These are phyloP conservation scores for Calosoma granatense DNA, from an alignment of 1,140 invertebrate species.

Conservation along the genomic window DNA sequence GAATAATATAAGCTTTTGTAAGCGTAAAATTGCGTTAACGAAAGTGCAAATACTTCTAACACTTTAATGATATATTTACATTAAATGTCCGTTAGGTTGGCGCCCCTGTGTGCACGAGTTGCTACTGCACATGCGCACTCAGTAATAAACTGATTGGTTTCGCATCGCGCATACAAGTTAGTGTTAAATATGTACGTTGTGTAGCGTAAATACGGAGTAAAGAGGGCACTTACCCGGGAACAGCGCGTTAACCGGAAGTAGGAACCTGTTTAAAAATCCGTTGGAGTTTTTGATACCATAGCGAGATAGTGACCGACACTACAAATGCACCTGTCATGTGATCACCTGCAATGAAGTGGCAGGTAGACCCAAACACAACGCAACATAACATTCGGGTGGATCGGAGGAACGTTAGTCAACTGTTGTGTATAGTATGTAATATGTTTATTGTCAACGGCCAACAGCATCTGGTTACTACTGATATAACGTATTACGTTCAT, in stretches of 20 bases:
- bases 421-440: not conserved
- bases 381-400: not conserved
- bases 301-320: not conserved
- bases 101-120: not conserved
- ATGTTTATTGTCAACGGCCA: not conserved
- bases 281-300: not conserved
- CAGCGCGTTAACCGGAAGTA: not conserved
- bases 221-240: not conserved
- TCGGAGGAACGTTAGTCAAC: not conserved
- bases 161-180: too few relatives aligned
- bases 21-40: not conserved
- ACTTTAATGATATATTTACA: not conserved
- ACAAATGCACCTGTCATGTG: not conserved
- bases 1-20: too few relatives aligned
- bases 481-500: not conserved
- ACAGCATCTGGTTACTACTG: too few relatives aligned
- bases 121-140: not conserved
- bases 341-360: too few relatives aligned
- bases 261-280: not conserved
- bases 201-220: not conserved
- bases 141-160: too few relatives aligned
- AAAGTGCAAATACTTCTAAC: not conserved
- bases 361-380: not conserved
- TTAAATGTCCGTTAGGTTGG: not conserved
- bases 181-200: too few relatives aligned